These are phyloP conservation scores for Haliclona indistincta DNA, from an alignment of 37 sponge, comb jelly and placozoan species.

Conservation along the genomic window DNA sequence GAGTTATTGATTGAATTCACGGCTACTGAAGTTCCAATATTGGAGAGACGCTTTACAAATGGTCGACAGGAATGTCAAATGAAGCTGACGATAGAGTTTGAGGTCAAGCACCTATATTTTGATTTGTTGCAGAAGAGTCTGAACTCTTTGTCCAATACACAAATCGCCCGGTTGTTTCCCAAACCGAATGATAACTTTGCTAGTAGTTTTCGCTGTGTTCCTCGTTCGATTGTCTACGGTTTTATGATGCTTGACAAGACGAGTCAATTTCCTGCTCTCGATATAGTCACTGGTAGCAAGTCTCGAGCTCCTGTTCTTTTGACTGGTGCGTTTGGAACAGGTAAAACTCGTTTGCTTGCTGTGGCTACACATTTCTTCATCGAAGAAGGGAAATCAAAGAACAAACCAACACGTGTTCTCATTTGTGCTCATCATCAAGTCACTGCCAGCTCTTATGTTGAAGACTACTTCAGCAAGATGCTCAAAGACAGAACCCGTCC, in stretches of 20 bases:
- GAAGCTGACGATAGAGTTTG: slow-evolving; percentile 27
- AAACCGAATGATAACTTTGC: too few relatives aligned
- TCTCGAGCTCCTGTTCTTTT: slow-evolving; percentile 48
- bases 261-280: too few relatives aligned
- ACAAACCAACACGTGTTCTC: slow-evolving; percentile 12
- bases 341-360: slow-evolving; percentile 50
- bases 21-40: background rate
- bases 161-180: too few relatives aligned
- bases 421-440: slow-evolving; percentile 30
- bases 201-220: too few relatives aligned
- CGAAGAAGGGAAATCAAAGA: background rate
- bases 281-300: too few relatives aligned
- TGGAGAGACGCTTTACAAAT: background rate
- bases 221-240: too few relatives aligned
- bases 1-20: slow-evolving; percentile 23
- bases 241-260: too few relatives aligned
- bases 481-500: too few relatives aligned
- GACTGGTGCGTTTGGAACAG: slow-evolving; percentile 56
- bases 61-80: background rate
- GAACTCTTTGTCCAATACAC: too few relatives aligned
- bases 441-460: slow-evolving; percentile 39
- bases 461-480: background rate
- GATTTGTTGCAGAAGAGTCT: slow-evolving; percentile 14
- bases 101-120: slow-evolving; percentile 48
- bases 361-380: slow-evolving; percentile 20